Evolutionary conservation across 2,113 vertebrate species (phyloP).

Genomic region (Origma solitaria): DNA sequence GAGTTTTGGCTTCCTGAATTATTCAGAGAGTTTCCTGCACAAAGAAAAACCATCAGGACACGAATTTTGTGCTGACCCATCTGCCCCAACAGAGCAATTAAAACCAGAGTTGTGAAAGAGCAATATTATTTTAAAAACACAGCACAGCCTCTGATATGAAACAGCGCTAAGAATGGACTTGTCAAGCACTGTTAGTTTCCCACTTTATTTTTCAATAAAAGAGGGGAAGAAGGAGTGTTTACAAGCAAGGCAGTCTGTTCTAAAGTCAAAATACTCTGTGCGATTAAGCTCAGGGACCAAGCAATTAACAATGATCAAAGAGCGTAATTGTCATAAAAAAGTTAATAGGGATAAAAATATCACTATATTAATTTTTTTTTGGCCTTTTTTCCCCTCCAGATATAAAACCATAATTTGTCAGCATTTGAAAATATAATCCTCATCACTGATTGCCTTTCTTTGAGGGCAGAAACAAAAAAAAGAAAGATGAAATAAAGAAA

Average conservation of each 20-base stretch:
- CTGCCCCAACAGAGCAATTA: not conserved
- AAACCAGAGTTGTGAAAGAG: not conserved
- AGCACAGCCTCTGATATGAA: not conserved
- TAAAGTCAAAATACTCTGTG: slow-evolving; percentile 1
- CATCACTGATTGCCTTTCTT: not conserved
- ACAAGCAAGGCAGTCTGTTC: not conserved
- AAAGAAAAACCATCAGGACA: not conserved
- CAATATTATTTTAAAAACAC: not conserved
- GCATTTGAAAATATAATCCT: not conserved
- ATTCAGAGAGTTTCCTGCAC: not conserved
- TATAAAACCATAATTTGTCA: not conserved
- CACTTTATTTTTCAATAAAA: slow-evolving; percentile 20
- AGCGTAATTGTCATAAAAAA: not conserved
- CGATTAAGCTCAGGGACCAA: not conserved
- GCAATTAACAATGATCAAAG: slow-evolving; percentile 43
- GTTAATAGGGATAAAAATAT: slow-evolving; percentile 22
- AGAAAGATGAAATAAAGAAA: not conserved
- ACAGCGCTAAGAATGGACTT: not conserved
- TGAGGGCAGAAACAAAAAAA: not conserved
- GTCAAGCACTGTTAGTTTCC: not conserved
- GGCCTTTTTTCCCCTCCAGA: not conserved
- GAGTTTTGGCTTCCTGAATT: not conserved
- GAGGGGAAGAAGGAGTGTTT: not conserved
- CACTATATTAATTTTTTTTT: not conserved
- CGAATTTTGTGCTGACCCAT: not conserved